Base-by-base conservation (phyloP, 2,888 invertebrate genomes). In the Cybosia mesomella region DNA sequence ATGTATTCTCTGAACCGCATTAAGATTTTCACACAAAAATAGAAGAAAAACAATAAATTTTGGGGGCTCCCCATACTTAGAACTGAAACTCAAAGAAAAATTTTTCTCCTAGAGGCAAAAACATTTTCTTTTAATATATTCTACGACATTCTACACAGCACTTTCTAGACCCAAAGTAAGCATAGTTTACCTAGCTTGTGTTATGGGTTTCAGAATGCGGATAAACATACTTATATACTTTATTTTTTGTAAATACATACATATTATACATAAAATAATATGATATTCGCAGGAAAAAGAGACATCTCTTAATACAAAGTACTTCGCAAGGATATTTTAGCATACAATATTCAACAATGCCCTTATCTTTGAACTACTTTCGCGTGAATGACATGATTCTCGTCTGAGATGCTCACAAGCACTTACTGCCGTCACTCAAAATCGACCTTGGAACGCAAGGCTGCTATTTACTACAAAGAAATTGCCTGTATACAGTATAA, bases 401-500 rank as follows among this genome's bases (percentile, higher is more conserved):
- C 65, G 58, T n/a, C 22, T 55, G 59, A 63, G 66, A 63, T 57
- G 32, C 54, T 70, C 55, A 18, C 63, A 43, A 63, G 63, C 70
- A 70, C 70, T 70, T 70, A 63, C 66, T 66, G 62, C 69, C 55
- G 58, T 59, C 70, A 70, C 63, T 66, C 63, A 66, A 57, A 58
- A 43, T 22, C 18, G 66, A 15, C 66, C 70, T 66, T 55, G 59
- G 43, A 63, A 22, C 28, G 49, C 58, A 70, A 58, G 61, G 43
- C n/a, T 22, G 24, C 36, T 34, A 61, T 21, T 64, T 64, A 64
- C 28, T 39, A 64, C 57, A 34, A 64, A 57, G 24, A 55, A 24
- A 39, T 64, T 55, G 28, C 39, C 36, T 22, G 13, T 55, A 57
- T 36, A 55, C 64, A 36, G 11, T 43, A 49, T 61, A 61, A 43